phyloP scores from a whole-genome alignment of 2,797 vertebrate genomes.

The Tarsius wallacei region DNA sequence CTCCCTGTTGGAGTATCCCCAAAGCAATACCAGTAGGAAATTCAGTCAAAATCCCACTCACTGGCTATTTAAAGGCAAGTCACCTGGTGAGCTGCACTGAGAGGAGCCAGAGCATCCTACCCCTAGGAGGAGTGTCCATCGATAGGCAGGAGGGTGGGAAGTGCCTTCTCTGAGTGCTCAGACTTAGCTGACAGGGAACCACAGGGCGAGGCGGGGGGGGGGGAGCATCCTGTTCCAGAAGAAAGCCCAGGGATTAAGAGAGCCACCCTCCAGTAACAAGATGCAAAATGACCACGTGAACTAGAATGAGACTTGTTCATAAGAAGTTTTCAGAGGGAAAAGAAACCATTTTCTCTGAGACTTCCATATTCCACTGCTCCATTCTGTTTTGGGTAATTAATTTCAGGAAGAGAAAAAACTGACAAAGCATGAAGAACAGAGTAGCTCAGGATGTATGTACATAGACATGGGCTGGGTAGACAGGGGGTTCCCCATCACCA shows the following conservation, averaged over 20 bases:
- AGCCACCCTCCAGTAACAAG: background rate
- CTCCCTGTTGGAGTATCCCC: background rate
- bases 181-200: background rate
- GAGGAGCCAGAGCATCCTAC: background rate
- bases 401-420: background rate
- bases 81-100: background rate
- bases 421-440: background rate
- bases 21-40: background rate
- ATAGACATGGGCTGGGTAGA: background rate
- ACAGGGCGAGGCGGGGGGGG: no score
- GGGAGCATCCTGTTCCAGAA: background rate
- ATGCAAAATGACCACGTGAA: background rate
- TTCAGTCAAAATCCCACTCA: background rate
- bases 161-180: background rate
- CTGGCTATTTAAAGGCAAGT: background rate
- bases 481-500: background rate
- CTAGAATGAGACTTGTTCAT: background rate
- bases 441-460: background rate
- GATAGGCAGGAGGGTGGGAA: background rate
- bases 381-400: background rate
- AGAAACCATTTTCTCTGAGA: conserved; percentile 13
- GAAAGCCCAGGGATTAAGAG: background rate
- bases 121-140: background rate
- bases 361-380: background rate
- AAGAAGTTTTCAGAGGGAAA: background rate